These are phyloP conservation scores for Corydoras maculifer DNA, from an alignment of 2,113 vertebrate species.

Conservation along the genomic window DNA sequence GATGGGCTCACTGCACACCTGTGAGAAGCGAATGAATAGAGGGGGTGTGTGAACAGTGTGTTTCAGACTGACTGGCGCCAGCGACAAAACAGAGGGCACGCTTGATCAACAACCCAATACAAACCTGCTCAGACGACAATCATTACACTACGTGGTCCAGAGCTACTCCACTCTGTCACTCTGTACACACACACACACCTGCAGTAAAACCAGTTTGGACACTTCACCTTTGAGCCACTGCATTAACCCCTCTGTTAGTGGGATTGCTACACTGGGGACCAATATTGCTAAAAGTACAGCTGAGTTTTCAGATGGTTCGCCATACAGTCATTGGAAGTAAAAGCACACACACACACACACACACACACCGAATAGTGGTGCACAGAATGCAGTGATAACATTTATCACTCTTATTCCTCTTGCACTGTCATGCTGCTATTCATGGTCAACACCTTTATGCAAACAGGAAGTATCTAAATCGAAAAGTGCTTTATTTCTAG, in stretches of 20 bases:
- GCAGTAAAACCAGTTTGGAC: conserved; percentile 46
- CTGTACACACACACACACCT: conserved; percentile 12
- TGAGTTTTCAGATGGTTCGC: conserved; percentile 50
- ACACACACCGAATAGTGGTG: neutral
- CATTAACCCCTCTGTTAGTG: conserved; percentile 55
- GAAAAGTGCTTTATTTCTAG: neutral
- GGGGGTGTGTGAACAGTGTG: conserved; percentile 81
- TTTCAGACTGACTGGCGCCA: conserved; percentile 94
- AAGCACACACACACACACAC: conserved; percentile 11
- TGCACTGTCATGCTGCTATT: neutral
- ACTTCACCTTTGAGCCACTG: conserved; percentile 43
- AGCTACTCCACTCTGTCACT: conserved; percentile 36
- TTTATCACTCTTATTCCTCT: neutral
- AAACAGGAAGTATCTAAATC: neutral
- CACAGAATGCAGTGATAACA: conserved; percentile 30
- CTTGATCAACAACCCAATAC: conserved; percentile 98
- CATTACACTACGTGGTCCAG: conserved; percentile 61
- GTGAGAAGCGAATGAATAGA: conserved; percentile 93
- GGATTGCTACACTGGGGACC: conserved; percentile 59
- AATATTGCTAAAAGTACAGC: conserved; percentile 61
- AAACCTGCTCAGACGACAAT: conserved; percentile 86
- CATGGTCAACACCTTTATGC: neutral
- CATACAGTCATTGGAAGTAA: conserved; percentile 27
- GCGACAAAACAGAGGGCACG: conserved; percentile 86
- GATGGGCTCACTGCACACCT: conserved; percentile 89